Evolutionary conservation across 2,113 vertebrate species (phyloP), one percentile per base, ranked within the genome.

Genomic region (Phainopepla nitens): DNA sequence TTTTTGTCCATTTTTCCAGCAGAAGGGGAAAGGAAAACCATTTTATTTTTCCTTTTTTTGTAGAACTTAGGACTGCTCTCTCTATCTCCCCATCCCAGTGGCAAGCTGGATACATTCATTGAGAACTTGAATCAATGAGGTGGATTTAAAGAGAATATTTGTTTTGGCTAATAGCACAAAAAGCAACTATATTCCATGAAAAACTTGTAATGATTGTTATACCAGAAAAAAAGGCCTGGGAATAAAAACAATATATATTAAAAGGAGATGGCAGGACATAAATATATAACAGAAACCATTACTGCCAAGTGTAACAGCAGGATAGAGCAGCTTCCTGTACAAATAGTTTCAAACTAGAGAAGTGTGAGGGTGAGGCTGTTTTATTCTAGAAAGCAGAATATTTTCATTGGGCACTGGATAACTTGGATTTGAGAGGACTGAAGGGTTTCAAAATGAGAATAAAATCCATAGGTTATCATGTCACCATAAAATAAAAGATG

Each of bases 261-360:
- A 96, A 95, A 95, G n/a, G 92, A 84, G 82, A 78, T 95, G 90
- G 88, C 94, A 94, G 90, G 93, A 87, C 92, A 90, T 96, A 93
- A 96, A 96, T 94, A 89, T 28, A 57, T 84, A 87, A 73, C 76
- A 60, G 83, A 57, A 92, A 24, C 53, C 76, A 89, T 93, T 95
- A 69, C 90, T 97, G 93, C 93, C 92, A 96, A 97, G 86, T 72
- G 88, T 82, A 96, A 92, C 92, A 95, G 92, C 36, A 4, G 92
- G 94, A 72, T 47, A 69, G 64, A 95, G 77, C 64, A 89, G 82
- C 88, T 89, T 82, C 87, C 86, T 75, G 88, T 80, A 92, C 90
- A 97, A 95, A 94, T 88, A 83, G 88, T 95, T 88, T 96, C 93
- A 81, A 71, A 92, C 79, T 82, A 57, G 64, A 68, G 82, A 53